phyloP scores from a whole-genome alignment of 2,888 invertebrate species.

The Leucophenga montana region DNA sequence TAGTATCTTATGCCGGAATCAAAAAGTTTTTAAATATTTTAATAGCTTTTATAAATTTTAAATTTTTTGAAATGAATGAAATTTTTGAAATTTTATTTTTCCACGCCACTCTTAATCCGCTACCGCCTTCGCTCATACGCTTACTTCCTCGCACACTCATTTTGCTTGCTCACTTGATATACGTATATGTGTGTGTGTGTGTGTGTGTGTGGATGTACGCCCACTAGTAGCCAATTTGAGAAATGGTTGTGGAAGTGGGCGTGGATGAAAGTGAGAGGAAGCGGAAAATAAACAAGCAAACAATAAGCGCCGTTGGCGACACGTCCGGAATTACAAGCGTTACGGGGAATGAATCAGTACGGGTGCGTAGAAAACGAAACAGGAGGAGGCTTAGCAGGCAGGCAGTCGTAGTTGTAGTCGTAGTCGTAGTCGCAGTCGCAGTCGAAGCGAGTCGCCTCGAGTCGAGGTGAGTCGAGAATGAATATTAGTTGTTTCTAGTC shows the following conservation, averaged over 20 bases:
- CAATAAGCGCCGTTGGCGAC: slow-evolving; percentile 57
- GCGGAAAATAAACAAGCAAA: slow-evolving; percentile 59
- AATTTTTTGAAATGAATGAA: too few relatives aligned
- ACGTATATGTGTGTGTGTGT: too few relatives aligned
- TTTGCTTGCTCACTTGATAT: too few relatives aligned
- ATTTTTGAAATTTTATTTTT: too few relatives aligned
- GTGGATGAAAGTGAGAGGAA: slow-evolving; percentile 37
- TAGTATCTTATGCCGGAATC: too few relatives aligned
- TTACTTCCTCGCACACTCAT: too few relatives aligned
- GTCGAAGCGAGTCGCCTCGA: not conserved
- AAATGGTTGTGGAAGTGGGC: not conserved
- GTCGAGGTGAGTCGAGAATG: not conserved
- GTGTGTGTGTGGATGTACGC: too few relatives aligned
- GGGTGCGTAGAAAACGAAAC: not conserved
- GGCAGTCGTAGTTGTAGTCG: not conserved
- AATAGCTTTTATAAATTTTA: too few relatives aligned
- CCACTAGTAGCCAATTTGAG: not conserved
- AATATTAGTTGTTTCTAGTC: not conserved
- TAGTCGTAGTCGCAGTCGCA: not conserved
- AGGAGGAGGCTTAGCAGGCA: not conserved
- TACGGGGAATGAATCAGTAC: not conserved
- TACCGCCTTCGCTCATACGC: too few relatives aligned
- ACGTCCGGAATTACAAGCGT: slow-evolving; percentile 47
- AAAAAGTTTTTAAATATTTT: too few relatives aligned
- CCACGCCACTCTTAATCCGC: too few relatives aligned